Evolutionary conservation across 92 coral and sea anemone species (phyloP), one percentile per base, ranked within the genome.

Genomic region (Zoanthus sansibaricus): DNA sequence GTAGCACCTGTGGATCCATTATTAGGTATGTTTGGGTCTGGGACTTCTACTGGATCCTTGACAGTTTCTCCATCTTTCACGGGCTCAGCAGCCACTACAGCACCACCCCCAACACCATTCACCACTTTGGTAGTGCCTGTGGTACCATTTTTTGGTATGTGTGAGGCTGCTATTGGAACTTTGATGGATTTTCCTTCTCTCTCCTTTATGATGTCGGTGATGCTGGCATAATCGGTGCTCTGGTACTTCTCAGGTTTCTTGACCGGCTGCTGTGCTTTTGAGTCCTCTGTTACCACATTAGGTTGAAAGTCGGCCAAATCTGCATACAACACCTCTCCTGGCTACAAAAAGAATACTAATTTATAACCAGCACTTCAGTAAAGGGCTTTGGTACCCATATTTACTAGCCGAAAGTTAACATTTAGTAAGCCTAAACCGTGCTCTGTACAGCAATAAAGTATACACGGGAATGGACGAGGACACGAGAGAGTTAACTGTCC

Each of bases 241-340:
- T 25, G 25, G 25, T 25, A 25, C 25, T 25, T 25, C 13, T 75
- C 56, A 49, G 79, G 79, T 49, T 49, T 48, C 17, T 75, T 75
- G 2, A 49, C 62, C 42, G 79, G 33, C 58, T 48, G 61, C 17
- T 75, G 33, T 48, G 64, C 61, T 11, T 12, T 5, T 1, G 62
- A 61, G 49, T 16, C 52, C 58, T 75, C 17, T 13, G 64, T n/a
- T 9, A 31, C 79, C 55, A 54, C 47, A 4, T 44, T 46, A 16
- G 54, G 8, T 42, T 71, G 76, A 18, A 74, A 74, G 6, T 47
- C 78, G 20, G 55, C 78, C 59, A 74, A 74, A 32, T 45, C 78
- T 5, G 55, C 78, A n/a, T 45, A 74, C 20, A 74, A 6, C 18
- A 71, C 8, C 76, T 71, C 74, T 69, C 74, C 74, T n/a, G 74